Percentiles rank a stretch among this genome's conserved stretches.
These are phyloP conservation scores for Aleiodes leptofemur DNA, from an alignment of 2,888 invertebrate genomes.

Conservation along the genomic window DNA sequence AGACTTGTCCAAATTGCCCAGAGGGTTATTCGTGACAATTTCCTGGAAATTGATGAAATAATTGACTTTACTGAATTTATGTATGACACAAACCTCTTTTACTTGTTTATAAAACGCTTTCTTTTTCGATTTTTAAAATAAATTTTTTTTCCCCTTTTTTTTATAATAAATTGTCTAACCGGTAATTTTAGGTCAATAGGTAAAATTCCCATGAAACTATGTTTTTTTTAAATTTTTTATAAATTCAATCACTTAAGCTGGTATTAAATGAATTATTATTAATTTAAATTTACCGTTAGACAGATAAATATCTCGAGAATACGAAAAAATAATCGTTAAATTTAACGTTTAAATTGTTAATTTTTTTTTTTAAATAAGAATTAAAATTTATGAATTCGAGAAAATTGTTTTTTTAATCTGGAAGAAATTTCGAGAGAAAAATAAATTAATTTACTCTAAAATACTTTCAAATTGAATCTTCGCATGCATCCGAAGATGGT, in stretches of 20 bases:
- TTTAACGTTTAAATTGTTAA: no score
- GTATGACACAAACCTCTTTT: background rate
- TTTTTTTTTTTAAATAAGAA: no score
- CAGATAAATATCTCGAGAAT: no score
- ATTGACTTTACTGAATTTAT: background rate
- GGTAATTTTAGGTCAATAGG: slow-evolving; percentile 32
- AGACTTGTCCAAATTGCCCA: background rate
- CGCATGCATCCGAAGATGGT: slow-evolving; percentile 4
- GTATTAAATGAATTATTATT: slow-evolving; percentile 4
- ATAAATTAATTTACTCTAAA: background rate
- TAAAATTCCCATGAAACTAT: background rate
- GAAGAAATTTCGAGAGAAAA: background rate
- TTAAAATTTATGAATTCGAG: no score
- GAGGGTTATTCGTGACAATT: slow-evolving; percentile 5
- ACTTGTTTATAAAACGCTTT: slow-evolving; percentile 3
- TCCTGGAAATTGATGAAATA: slow-evolving; percentile 20
- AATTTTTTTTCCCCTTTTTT: background rate
- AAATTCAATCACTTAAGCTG: background rate
- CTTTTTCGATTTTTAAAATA: background rate
- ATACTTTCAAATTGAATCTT: slow-evolving; percentile 7
- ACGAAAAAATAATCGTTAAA: no score
- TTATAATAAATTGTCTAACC: slow-evolving; percentile 6
- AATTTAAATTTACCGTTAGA: background rate
- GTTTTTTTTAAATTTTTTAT: background rate
- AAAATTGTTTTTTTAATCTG: no score